Percentiles rank a stretch among this genome's conserved stretches.
phyloP scores from a whole-genome alignment of 2,113 vertebrate genomes.

The Recurvirostra avosetta region DNA sequence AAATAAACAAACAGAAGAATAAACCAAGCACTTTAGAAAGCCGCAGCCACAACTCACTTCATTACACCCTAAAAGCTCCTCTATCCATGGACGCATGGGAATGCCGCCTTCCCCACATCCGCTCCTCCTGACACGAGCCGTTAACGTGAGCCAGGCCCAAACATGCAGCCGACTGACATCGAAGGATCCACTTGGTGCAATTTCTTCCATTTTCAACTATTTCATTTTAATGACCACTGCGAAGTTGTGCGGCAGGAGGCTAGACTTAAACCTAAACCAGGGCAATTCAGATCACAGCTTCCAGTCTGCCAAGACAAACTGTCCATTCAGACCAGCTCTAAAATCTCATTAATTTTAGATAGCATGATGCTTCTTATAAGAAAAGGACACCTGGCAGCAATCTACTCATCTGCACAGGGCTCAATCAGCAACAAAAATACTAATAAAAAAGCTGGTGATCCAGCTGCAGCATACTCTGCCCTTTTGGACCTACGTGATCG shows the following conservation, averaged over 20 bases:
- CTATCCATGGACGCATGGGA: neutral
- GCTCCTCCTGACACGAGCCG: neutral
- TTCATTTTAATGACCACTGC: neutral
- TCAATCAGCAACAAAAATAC: neutral
- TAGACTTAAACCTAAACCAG: neutral
- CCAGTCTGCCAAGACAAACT: neutral
- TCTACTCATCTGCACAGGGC: neutral
- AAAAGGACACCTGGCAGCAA: neutral
- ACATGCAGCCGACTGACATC: neutral
- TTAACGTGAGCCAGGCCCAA: neutral
- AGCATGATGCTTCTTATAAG: neutral
- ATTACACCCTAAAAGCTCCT: neutral
- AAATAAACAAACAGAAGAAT: constrained; percentile 20
- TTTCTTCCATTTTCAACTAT: neutral
- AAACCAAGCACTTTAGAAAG: neutral
- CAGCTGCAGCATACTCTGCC: neutral
- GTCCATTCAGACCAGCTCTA: neutral
- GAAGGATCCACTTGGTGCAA: neutral
- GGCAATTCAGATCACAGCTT: neutral
- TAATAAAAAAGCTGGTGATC: neutral
- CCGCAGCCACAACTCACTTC: neutral
- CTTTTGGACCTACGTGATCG: neutral
- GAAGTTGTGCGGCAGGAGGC: neutral
- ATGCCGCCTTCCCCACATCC: neutral
- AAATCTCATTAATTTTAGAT: neutral